Evolutionary conservation across 2,797 vertebrate genomes (phyloP), one percentile per base, ranked within the genome.

Genomic region (Ptychadena robeensis): DNA sequence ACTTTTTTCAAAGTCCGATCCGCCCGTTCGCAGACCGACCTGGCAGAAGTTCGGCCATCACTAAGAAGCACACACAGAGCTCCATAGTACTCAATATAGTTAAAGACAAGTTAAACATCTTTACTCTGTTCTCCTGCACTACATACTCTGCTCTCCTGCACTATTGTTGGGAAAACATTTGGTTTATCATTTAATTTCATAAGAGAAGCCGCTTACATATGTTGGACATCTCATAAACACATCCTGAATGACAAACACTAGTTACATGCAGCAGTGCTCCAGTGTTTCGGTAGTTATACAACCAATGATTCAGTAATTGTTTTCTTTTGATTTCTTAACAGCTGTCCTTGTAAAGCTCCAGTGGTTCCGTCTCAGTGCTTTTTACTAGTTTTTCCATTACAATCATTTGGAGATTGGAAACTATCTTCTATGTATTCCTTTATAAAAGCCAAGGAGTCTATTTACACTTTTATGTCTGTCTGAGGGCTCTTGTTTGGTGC

Each of bases 311-410:
- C 11, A 11, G 75, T 79, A 83, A 84, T 70, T 67, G 40, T 73
- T 83, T 73, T 68, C 69, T 68, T 79, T 79, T 79, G 76, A 84
- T 69, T 80, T 32, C n/a, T 22, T 27, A 61, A 32, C 82, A 84
- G 69, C 64, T 84, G 77, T 68, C 61, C 82, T 83, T 73, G 63
- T 79, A 79, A 83, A 83, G 37, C 27, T 40, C 61, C 59, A 61
- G 14, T 32, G 44, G 35, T 74, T 74, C 70, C 30, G 25, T 48
- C 59, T 66, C 44, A 80, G 35, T 63, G 37, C 12, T 30, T 64
- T 73, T 80, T 44, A 80, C 22, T 64, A 35, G 18, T 72, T 48
- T 78, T 67, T n/a, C 35, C 75, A 57, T 40, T 28, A 18, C 40
- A 25, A 34, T n/a, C 27, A 67, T 25, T 10, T 77, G 63, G 40